Conservation (phyloP, 2,797 vertebrate species). For the Melanotaenia maccullochi region DNA sequence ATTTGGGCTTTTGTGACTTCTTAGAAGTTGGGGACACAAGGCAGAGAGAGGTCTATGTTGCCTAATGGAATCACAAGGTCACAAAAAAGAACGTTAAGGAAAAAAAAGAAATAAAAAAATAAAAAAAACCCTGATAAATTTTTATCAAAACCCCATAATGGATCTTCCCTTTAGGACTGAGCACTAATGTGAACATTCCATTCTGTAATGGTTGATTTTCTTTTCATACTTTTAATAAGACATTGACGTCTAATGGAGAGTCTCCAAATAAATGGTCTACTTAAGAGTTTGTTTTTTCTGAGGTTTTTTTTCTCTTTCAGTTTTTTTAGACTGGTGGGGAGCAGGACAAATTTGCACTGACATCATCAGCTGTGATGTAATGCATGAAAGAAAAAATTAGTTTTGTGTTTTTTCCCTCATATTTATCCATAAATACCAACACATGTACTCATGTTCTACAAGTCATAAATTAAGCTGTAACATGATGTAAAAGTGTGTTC, state of each 20-base stretch:
- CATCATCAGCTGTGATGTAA: conserved; percentile 12
- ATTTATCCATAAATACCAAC: neutral
- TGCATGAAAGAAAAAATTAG: conserved; percentile 5
- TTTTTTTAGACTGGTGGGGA: conserved; percentile 4
- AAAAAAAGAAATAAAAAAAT: conserved; percentile 23
- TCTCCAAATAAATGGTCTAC: conserved; percentile 72
- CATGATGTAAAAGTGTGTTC: conserved; percentile 23
- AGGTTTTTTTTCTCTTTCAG: conserved; percentile 34
- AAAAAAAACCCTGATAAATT: conserved; percentile 59
- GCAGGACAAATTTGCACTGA: neutral
- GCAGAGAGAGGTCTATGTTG: conserved; percentile 57
- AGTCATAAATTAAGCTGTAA: neutral
- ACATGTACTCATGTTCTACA: neutral
- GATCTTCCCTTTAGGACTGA: conserved; percentile 76
- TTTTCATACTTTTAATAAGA: conserved; percentile 81
- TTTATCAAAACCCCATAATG: conserved; percentile 80
- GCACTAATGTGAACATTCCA: conserved; percentile 82
- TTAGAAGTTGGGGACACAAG: conserved; percentile 63
- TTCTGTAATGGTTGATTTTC: conserved; percentile 75
- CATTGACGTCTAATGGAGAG: conserved; percentile 79
- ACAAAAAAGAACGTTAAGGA: conserved; percentile 56
- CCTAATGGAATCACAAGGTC: conserved; percentile 86
- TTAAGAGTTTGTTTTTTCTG: conserved; percentile 62
- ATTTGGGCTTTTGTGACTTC: conserved; percentile 55
- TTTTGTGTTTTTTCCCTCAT: neutral